These are phyloP conservation scores for Nezara viridula DNA, from an alignment of 2,888 invertebrate species.

Conservation along the genomic window DNA sequence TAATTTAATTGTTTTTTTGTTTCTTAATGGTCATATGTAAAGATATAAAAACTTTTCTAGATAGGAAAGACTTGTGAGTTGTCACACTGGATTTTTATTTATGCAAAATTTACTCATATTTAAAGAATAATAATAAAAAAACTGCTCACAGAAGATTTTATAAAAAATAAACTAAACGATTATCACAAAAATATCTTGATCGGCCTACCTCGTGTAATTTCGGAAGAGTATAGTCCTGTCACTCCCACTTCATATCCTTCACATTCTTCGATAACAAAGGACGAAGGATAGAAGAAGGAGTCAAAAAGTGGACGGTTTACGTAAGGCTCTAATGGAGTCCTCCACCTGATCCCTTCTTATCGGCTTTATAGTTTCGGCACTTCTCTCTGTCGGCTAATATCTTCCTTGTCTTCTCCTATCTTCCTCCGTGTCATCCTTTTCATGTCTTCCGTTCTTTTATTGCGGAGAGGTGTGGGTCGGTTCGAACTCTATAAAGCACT, in stretches of 20 bases:
- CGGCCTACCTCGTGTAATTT: not conserved
- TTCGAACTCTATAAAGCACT: not conserved
- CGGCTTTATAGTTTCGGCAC: constrained; percentile 49
- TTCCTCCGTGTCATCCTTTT: constrained; percentile 23
- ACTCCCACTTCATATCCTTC: constrained; percentile 7
- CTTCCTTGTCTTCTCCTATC: not conserved
- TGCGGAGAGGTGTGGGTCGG: not conserved
- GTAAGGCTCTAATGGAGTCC: constrained; percentile 14
- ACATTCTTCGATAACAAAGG: constrained; percentile 15
- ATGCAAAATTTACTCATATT: no score
- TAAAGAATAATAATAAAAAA: no score
- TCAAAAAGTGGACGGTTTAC: constrained; percentile 32
- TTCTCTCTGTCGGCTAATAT: constrained; percentile 45
- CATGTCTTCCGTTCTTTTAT: constrained; percentile 42
- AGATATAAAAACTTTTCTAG: no score
- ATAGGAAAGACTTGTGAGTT: no score
- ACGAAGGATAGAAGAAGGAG: constrained; percentile 40
- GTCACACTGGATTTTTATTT: no score
- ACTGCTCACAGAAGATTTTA: no score
- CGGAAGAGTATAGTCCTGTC: not conserved
- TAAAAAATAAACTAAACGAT: no score
- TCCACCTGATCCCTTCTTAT: not conserved
- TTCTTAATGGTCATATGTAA: no score
- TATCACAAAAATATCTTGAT: not conserved
- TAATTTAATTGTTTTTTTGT: no score